A percentile compares a stretch with the other conserved stretches of the same genome.
Conservation (phyloP, 35 echinoderm and acorn worm species). For the Amphiura filiformis region DNA sequence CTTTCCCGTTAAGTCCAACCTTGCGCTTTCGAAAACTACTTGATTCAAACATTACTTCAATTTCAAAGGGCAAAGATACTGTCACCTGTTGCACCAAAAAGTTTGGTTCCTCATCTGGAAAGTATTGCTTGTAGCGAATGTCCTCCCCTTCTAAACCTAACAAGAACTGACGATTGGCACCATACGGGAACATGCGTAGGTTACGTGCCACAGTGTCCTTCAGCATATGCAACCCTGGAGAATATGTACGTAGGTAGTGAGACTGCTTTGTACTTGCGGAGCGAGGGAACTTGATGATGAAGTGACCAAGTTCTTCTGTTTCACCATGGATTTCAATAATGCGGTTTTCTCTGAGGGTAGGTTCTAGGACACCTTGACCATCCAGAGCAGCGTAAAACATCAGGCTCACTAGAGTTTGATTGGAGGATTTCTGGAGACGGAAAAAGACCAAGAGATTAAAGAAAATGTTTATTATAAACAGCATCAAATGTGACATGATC, state of each 20-base stretch:
- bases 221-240: slow-evolving; percentile 67
- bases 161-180: slow-evolving; percentile 51
- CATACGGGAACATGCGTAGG: slow-evolving; percentile 56
- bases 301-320: slow-evolving; percentile 77
- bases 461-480: not conserved
- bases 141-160: slow-evolving; percentile 72
- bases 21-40: slow-evolving; percentile 40
- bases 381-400: slow-evolving; percentile 92
- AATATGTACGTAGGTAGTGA: slow-evolving; percentile 75
- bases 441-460: too few species aligned
- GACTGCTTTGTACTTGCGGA: slow-evolving; percentile 48
- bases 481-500: too few species aligned
- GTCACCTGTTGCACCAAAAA: slow-evolving; percentile 92
- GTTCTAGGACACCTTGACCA: slow-evolving; percentile 68
- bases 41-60: slow-evolving; percentile 96
- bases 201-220: slow-evolving; percentile 72
- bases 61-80: slow-evolving; percentile 75
- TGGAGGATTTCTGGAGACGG: not conserved
- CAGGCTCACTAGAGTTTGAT: slow-evolving; percentile 44
- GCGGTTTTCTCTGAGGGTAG: slow-evolving; percentile 41
- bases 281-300: slow-evolving; percentile 72
- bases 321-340: slow-evolving; percentile 63
- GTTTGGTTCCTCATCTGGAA: slow-evolving; percentile 65
- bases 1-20: slow-evolving; percentile 31
- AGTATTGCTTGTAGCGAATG: slow-evolving; percentile 43